Evolutionary conservation across 2,113 vertebrate species (phyloP).

Genomic region (Bagarius yarrelli): DNA sequence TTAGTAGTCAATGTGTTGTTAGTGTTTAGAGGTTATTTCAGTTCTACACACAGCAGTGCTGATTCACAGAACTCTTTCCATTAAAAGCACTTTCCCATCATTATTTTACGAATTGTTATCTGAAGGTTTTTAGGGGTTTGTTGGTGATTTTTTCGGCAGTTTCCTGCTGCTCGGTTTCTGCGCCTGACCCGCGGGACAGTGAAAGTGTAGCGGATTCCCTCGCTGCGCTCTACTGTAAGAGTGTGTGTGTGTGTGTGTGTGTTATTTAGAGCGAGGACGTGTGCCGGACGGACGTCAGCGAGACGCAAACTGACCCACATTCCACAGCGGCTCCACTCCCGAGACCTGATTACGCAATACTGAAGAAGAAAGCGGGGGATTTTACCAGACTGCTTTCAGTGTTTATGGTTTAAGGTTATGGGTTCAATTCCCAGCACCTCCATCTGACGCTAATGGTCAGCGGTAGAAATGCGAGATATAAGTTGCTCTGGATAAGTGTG

Average conservation of each 20-base stretch:
- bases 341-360: background rate
- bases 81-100: background rate
- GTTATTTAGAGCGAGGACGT: conserved; percentile 2
- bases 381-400: background rate
- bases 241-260: background rate
- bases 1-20: too few species aligned
- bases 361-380: background rate
- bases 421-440: too few species aligned
- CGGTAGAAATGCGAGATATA: too few species aligned
- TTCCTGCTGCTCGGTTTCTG: background rate
- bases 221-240: background rate
- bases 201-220: background rate
- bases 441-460: too few species aligned
- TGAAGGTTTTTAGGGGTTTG: too few species aligned
- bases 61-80: too few species aligned
- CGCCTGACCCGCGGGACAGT: background rate
- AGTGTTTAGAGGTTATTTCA: too few species aligned
- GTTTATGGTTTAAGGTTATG: too few species aligned
- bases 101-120: background rate
- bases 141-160: too few species aligned
- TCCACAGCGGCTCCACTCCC: background rate
- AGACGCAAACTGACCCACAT: conserved; percentile 42
- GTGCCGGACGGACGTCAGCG: conserved; percentile 18
- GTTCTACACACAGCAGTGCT: too few species aligned
- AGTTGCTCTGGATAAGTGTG: too few species aligned